Evolutionary conservation across 2,113 vertebrate species (phyloP), one percentile per base, ranked within the genome.

Genomic region (Equus przewalskii): DNA sequence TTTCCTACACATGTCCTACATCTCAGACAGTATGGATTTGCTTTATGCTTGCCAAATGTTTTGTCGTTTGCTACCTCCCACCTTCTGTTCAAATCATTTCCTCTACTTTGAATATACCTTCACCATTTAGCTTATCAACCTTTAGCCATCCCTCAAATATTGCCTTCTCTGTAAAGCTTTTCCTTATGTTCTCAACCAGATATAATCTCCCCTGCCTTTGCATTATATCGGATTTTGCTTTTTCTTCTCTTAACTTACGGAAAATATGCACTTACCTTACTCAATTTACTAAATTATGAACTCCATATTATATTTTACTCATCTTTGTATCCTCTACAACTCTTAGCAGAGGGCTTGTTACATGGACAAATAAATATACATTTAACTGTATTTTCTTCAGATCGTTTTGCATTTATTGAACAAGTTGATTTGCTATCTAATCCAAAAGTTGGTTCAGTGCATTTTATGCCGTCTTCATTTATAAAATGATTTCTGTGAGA

Each of bases 1-100:
- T 84, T 93, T 30, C 21, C 30, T 75, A 30, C 4, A 18, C 18
- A 58, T 64, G 36, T 51, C 10, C 36, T 65, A 1, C 76, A 15
- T 60, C 51, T 19, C 75, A 96, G 41, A 91, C 28, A 89, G 90
- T 93, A 7, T 79, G n/a, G 14, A 76, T 76, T 94, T 76, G 72
- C 10, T 95, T 93, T 82, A 81, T 41, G 41, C 78, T 67, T 75
- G 13, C 56, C 33, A 30, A 81, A 64, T 76, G 3, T 86, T 89
- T 82, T 81, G 44, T 54, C 33, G 85, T 84, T 95, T 88, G 18
- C 33, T 92, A 9, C 58, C 7, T 80, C 26, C 14, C 13, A 73
- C 18, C 64, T 95, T 82, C 73, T 46, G 26, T 80, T 84, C 70
- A 91, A 54, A 79, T 84, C 76, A 62, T 76, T 75, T 10, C n/a